Conservation (phyloP, 2,888 invertebrate genomes). For the Ferrisia virgata region DNA sequence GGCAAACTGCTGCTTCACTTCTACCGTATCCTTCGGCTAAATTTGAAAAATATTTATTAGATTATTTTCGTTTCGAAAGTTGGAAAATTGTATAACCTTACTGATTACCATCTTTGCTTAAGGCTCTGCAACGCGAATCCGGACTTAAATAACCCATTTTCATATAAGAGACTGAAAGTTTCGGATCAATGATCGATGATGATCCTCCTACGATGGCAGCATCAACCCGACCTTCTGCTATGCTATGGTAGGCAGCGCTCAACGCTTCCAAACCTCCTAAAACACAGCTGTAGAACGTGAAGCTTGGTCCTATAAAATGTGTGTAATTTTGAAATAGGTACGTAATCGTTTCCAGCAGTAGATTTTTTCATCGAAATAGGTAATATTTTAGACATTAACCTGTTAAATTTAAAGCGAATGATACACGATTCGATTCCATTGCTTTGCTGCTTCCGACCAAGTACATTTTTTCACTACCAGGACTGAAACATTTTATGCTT, state of each 20-base stretch:
- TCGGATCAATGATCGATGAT: constrained; percentile 60
- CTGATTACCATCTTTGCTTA: constrained; percentile 42
- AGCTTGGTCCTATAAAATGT: constrained; percentile 56
- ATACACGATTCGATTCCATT: constrained; percentile 63
- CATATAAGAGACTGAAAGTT: constrained; percentile 62
- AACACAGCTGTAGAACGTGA: constrained; percentile 61
- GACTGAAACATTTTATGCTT: constrained; percentile 50
- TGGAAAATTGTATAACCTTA: not conserved
- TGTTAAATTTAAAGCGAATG: constrained; percentile 62
- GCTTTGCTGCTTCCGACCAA: constrained; percentile 64
- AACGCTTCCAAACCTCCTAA: constrained; percentile 65
- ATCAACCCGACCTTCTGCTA: constrained; percentile 55
- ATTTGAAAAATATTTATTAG: constrained; percentile 34
- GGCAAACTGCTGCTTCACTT: constrained; percentile 54
- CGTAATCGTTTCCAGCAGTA: too few species aligned
- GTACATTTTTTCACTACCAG: constrained; percentile 63
- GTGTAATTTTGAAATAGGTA: not conserved
- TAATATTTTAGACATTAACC: constrained; percentile 52
- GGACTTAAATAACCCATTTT: constrained; percentile 55
- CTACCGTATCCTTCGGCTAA: constrained; percentile 55
- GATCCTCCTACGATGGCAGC: constrained; percentile 61
- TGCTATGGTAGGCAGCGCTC: constrained; percentile 56
- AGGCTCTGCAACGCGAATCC: constrained; percentile 36
- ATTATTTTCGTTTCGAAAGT: not conserved
- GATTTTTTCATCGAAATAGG: not conserved